Base-by-base conservation (phyloP, 2,888 invertebrate genomes). In the Platycheirus rosarum region DNA sequence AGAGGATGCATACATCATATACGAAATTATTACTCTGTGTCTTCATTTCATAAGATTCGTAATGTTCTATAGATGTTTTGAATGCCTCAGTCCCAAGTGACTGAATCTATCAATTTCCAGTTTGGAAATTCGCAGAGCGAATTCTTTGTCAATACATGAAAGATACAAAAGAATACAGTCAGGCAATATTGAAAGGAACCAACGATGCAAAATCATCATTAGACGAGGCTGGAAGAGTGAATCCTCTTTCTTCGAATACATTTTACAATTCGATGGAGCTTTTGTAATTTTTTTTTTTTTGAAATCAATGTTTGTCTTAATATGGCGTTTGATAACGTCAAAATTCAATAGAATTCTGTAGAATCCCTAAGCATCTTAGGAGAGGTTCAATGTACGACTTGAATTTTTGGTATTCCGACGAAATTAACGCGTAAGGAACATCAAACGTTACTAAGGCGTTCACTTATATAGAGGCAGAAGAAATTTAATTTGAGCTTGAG, bases 91-190 rank as follows among this genome's bases (percentile, higher is more conserved):
- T 20, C 57, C 57, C 40, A 23, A 20, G 23, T 40, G 57, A 57
- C 13, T 26, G 23, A 57, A 57, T 57, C 40, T 23, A 57, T 57
- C 57, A 57, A 57, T 57, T 57, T 4, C 20, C 23, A 57, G 40
- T 40, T 57, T 13, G 3, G 26, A 23, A 40, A 14, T 40, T 40
- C 8, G 2, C 5, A 40, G 40, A 26, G 23, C 40, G 13, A 23
- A 23, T 13, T 13, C n/a, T 20, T 53, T 16, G 9, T 18, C 3
- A 35, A 53, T 32, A 8, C 8, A n/a, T 32, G 29, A 8, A 8
- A 32, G 4, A 8, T 32, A 32, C 1, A 32, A 3, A 32, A 32
- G 1, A 7, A 32, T 8, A 32, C 2, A 32, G 8, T 6, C 29
- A 1, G 4, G 29, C 29, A 7, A 4, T 8, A 32, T 32, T 2